Conservation (phyloP, 2,113 vertebrate species). For the Opisthocomus hoazin region DNA sequence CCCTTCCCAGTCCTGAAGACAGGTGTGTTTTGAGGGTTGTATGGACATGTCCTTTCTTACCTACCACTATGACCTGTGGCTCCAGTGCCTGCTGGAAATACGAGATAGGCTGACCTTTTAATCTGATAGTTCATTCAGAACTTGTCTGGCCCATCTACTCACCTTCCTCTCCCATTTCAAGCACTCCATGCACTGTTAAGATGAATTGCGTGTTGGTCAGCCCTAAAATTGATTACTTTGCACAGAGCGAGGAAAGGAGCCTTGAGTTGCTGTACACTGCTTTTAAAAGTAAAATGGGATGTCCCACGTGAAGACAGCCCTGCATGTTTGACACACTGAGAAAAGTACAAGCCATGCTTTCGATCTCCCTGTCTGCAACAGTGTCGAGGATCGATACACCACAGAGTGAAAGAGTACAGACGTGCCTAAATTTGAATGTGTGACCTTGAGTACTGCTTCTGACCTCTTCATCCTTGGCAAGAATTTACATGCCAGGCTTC, state of each 20-base stretch:
- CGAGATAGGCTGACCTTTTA: not conserved
- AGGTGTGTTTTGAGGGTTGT: not conserved
- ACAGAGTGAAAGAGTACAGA: conserved; percentile 57
- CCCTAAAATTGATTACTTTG: not conserved
- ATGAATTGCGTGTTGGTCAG: not conserved
- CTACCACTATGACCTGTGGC: not conserved
- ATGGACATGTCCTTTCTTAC: not conserved
- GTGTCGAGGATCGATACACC: conserved; percentile 80
- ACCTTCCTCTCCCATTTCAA: not conserved
- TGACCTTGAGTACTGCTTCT: not conserved
- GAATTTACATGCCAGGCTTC: not conserved
- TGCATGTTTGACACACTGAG: conserved; percentile 42
- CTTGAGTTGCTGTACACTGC: not conserved
- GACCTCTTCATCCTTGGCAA: not conserved
- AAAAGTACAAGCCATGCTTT: conserved; percentile 71
- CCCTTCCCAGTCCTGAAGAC: not conserved
- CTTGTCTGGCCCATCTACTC: not conserved
- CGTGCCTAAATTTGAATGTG: not conserved
- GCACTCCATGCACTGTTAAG: not conserved
- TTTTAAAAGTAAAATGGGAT: not conserved
- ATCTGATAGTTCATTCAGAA: not conserved
- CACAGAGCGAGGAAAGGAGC: not conserved
- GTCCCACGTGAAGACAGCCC: not conserved
- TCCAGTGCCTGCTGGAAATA: not conserved
- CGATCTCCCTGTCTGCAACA: conserved; percentile 67